Evolutionary conservation across 2,888 invertebrate genomes (phyloP).

Genomic region (Campopleginae sp.): DNA sequence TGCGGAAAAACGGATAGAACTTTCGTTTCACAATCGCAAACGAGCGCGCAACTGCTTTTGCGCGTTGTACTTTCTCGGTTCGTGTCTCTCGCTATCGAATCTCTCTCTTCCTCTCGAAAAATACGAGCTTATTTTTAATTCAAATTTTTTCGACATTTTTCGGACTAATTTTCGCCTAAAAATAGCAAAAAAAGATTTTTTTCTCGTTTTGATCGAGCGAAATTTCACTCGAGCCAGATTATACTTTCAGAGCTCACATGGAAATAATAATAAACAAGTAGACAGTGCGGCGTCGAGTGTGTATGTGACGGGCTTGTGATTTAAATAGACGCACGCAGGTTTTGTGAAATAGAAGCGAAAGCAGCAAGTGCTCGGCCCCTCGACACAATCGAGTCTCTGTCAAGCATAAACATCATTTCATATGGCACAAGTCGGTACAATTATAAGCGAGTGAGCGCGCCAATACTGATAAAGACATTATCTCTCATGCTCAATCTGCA

Average conservation of each 20-base stretch:
- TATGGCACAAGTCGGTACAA: not conserved
- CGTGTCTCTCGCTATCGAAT: conserved; percentile 6
- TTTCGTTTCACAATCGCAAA: conserved; percentile 76
- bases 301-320: conserved; percentile 54
- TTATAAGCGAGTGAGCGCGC: not conserved
- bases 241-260: conserved; percentile 3
- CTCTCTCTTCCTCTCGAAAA: not conserved
- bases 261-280: conserved; percentile 45
- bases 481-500: conserved; percentile 46
- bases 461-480: conserved; percentile 33
- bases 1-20: conserved; percentile 71
- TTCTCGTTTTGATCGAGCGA: not conserved
- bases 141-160: not conserved
- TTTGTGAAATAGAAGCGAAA: conserved; percentile 62
- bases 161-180: not conserved
- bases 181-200: not conserved
- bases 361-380: conserved; percentile 61
- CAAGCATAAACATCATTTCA: conserved; percentile 15
- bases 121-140: too few relatives aligned
- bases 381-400: conserved; percentile 27
- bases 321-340: conserved; percentile 62
- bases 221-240: conserved; percentile 7
- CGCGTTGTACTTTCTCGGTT: conserved; percentile 3
- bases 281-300: conserved; percentile 1
- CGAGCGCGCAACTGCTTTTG: conserved; percentile 19